Base-by-base conservation (phyloP, 2,113 vertebrate species). In the Notiomystis cincta region DNA sequence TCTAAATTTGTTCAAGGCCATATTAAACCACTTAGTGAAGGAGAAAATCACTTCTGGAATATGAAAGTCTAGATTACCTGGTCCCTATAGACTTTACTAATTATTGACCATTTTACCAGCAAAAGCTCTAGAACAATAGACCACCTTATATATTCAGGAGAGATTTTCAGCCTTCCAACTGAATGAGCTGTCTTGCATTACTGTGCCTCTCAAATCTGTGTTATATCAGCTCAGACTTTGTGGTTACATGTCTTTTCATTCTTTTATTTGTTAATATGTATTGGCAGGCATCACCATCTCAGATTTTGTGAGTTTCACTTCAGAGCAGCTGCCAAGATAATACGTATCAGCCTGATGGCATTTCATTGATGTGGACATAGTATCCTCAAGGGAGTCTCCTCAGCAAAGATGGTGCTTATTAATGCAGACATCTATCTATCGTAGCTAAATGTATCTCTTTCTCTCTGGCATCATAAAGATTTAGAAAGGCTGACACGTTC, bases 271-370 rank as follows among this genome's bases (percentile, higher is more conserved):
- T 86, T 94, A 88, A 83, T 83, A 75, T 0, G 1, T 88, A 91
- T 83, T 91, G 73, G 13, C 89, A 94, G 44, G 24, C 44, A 38
- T 77, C 79, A 85, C 16, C 62, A 65, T 21, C 81, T 42, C 58
- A 48, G 20, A 79, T 94, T 91, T 50, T 84, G 18, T 37, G 65
- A 82, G n/a, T 85, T 96, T 60, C n/a, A 72, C 73, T 94, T 89
- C 96, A 92, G 58, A 92, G 66, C 28, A 92, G 35, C 48, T 97
- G 57, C 60, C 90, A 96, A 78, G 95, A 92, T 80, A 89, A 87
- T 84, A 61, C 23, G 38, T 87, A 90, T 73, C 70, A 82, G 66
- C 90, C 62, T 94, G 31, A 84, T 50, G 62, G 83, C 48, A 75
- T 92, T 96, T 97, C 71, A 73, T 64, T 78, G 89, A 71, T 88